Percentiles rank a stretch among this genome's conserved stretches.
Conservation (phyloP, 1,140 invertebrate genomes). For the Stenopsyche tienmushanensis region DNA sequence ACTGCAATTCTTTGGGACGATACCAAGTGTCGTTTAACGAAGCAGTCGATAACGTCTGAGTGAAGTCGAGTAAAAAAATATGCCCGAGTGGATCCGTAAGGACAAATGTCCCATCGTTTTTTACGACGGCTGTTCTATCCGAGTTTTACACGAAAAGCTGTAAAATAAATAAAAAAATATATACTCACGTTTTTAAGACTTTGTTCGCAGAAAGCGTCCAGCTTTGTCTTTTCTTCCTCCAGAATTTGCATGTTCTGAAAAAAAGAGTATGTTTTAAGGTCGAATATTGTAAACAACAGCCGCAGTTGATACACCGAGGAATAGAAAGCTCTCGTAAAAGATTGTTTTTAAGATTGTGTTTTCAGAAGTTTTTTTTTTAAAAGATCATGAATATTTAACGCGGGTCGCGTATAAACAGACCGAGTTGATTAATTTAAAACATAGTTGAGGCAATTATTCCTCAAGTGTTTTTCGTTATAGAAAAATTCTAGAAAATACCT, state of each 20-base stretch:
- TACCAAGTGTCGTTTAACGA: not conserved
- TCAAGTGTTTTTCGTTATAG: no score
- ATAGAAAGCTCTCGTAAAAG: no score
- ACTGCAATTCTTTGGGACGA: no score
- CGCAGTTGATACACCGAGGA: no score
- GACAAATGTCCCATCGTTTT: slow-evolving; percentile 15
- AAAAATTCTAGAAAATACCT: no score
- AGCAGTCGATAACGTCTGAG: not conserved
- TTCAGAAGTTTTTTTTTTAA: no score
- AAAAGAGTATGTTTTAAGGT: slow-evolving; percentile 39
- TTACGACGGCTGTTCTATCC: slow-evolving; percentile 7
- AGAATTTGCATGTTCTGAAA: slow-evolving; percentile 83
- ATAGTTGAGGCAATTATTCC: no score
- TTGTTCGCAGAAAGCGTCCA: slow-evolving; percentile 87
- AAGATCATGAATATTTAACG: no score
- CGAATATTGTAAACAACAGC: no score
- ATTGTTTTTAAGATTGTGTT: no score
- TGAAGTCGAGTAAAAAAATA: not conserved
- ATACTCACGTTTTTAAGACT: slow-evolving; percentile 85
- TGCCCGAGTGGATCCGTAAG: not conserved
- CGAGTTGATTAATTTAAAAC: no score
- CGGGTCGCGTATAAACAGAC: no score
- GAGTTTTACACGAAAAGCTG: slow-evolving; percentile 2
- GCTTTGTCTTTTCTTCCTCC: slow-evolving; percentile 87
- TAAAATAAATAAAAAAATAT: slow-evolving; percentile 5